Evolutionary conservation across 2,113 vertebrate genomes (phyloP).

Genomic region (Cariama cristata): DNA sequence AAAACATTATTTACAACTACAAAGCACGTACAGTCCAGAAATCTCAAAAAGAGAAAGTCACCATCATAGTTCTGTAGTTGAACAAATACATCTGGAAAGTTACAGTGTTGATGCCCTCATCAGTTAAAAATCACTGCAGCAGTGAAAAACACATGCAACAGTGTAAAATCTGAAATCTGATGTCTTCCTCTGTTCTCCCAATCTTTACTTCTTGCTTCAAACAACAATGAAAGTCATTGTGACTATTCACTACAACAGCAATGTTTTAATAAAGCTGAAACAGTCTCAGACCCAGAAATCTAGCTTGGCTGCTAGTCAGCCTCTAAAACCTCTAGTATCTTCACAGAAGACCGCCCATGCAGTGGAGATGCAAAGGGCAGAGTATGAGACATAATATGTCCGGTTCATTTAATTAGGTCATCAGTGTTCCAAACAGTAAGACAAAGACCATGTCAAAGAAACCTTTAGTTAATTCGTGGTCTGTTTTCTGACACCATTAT

Average conservation of each 20-base stretch:
- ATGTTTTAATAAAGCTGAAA: neutral
- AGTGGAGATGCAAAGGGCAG: neutral
- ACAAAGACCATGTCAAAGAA: neutral
- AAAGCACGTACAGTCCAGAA: neutral
- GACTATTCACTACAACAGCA: neutral
- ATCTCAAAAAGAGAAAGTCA: neutral
- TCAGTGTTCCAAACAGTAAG: neutral
- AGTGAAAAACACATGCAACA: neutral
- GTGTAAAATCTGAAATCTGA: neutral
- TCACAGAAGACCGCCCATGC: neutral
- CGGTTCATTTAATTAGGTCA: neutral
- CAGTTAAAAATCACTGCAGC: neutral
- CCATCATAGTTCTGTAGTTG: neutral
- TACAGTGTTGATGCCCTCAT: neutral
- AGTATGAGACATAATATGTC: neutral
- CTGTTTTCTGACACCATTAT: neutral
- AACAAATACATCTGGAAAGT: neutral
- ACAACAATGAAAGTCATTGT: neutral
- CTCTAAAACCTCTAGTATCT: neutral
- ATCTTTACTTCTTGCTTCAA: neutral
- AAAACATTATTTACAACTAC: neutral
- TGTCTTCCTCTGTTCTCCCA: neutral
- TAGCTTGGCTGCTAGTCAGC: neutral
- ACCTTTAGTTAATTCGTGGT: accelerated
- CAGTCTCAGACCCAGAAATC: neutral